Conservation (phyloP, 2,888 invertebrate species). For the Dromius quadrimaculatus region DNA sequence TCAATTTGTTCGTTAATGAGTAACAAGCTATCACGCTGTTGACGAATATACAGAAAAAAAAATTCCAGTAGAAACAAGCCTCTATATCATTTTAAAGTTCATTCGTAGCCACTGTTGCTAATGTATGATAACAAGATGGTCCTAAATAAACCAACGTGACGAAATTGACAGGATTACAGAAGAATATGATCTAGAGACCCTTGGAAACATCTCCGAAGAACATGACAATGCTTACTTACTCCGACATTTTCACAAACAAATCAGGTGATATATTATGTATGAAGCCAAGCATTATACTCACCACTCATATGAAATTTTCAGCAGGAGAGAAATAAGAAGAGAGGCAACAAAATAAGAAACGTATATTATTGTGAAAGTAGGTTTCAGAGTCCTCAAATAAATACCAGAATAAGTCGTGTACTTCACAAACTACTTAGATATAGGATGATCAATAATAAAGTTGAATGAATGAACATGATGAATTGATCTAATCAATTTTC, state of each 20-base stretch:
- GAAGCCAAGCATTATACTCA: background rate
- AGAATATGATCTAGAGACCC: background rate
- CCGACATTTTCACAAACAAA: background rate
- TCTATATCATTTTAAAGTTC: slow-evolving; percentile 9
- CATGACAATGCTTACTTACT: background rate
- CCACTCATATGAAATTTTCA: background rate
- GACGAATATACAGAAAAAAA: no score
- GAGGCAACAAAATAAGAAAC: no score
- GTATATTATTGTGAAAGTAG: no score
- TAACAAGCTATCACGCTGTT: no score
- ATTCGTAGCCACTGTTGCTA: slow-evolving; percentile 1
- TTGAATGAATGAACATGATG: no score
- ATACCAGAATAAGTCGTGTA: no score
- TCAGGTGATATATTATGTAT: background rate
- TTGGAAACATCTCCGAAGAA: background rate
- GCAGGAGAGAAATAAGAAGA: background rate
- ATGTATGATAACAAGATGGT: slow-evolving; percentile 44
- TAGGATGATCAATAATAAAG: no score
- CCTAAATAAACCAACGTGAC: slow-evolving; percentile 46
- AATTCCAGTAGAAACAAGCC: no score
- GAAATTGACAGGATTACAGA: slow-evolving; percentile 39
- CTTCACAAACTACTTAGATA: no score
- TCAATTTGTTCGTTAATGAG: no score
- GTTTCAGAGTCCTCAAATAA: no score
- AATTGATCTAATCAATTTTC: no score